phyloP scores from a whole-genome alignment of 2,113 vertebrate species.

The Typhlomys cinereus region DNA sequence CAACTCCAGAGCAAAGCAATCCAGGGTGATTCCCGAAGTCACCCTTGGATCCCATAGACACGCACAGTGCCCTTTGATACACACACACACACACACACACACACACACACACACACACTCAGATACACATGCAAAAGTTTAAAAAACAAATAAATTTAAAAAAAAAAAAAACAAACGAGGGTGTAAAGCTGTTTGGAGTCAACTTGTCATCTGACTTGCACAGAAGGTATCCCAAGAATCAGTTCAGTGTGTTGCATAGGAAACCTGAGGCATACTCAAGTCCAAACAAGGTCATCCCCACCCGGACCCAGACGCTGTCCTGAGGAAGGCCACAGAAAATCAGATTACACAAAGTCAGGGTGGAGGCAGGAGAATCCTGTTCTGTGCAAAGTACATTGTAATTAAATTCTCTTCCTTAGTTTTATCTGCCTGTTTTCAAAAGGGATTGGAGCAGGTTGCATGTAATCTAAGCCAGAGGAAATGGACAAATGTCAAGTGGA shows the following conservation, averaged over 20 bases:
- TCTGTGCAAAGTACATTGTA: not conserved
- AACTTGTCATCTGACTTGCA: constrained; percentile 25
- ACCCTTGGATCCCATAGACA: no score
- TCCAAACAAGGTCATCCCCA: constrained; percentile 37
- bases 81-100: no score
- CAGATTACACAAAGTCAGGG: not conserved
- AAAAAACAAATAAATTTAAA: no score
- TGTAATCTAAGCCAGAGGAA: not conserved
- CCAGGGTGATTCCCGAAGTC: no score
- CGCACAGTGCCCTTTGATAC: no score
- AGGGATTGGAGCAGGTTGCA: not conserved
- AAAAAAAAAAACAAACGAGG: not conserved
- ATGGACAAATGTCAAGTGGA: not conserved
- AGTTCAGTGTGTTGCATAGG: not conserved
- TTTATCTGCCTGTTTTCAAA: not conserved
- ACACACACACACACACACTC: no score
- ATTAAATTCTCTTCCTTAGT: not conserved
- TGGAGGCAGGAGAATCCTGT: not conserved
- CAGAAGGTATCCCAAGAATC: constrained; percentile 22
- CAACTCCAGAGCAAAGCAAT: no score
- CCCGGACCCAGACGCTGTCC: not conserved
- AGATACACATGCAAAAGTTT: no score
- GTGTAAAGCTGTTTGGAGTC: constrained; percentile 1
- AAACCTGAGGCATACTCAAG: constrained; percentile 39
- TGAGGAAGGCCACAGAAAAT: not conserved